Evolutionary conservation across 2,113 vertebrate species (phyloP).

Genomic region (Anhinga rufa): DNA sequence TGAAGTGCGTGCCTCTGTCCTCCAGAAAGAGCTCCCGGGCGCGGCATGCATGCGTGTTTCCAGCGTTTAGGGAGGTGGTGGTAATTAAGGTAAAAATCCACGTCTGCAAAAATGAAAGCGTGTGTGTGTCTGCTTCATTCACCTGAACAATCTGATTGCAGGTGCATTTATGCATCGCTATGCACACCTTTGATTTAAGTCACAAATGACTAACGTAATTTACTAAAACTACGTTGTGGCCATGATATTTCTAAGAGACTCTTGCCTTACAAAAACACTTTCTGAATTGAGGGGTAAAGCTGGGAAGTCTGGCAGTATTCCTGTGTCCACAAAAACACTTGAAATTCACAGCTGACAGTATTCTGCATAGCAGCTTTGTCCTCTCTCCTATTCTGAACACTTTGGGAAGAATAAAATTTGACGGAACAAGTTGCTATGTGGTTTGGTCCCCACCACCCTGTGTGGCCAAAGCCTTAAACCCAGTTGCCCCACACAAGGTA

Average conservation of each 20-base stretch:
- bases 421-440: neutral
- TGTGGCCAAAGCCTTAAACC: neutral
- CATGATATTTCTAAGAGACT: neutral
- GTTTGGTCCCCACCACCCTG: rapidly evolving
- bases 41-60: rapidly evolving
- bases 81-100: neutral
- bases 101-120: neutral
- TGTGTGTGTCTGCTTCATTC: neutral
- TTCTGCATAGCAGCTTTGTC: neutral
- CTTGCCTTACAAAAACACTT: neutral
- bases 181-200: neutral
- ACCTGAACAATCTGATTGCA: rapidly evolving
- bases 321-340: neutral
- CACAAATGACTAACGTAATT: neutral
- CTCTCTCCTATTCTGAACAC: neutral
- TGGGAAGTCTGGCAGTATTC: neutral
- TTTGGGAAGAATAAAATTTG: neutral
- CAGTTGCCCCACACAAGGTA: neutral
- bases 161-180: rapidly evolving
- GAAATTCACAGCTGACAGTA: neutral
- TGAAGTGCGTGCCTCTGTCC: neutral
- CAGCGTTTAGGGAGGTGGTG: neutral
- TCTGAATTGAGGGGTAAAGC: neutral
- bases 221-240: neutral
- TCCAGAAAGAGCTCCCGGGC: rapidly evolving